A percentile compares a stretch with the other conserved stretches of the same genome.
Evolutionary conservation across 35 echinoderm and acorn worm genomes (phyloP).

Genomic region (Nesometra sesokonis): DNA sequence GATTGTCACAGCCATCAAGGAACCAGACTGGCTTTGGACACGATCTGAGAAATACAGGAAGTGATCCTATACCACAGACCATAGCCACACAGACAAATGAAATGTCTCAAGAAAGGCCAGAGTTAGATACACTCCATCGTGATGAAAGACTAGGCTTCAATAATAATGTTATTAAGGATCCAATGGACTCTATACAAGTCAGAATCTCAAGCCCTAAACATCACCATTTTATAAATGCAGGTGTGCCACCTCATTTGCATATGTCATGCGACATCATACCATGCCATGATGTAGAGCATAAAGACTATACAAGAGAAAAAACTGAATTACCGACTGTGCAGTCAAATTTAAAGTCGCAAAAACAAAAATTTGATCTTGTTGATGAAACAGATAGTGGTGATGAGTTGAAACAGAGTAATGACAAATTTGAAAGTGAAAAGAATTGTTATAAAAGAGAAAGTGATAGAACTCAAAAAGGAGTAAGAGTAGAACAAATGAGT

Average conservation of each 20-base stretch:
- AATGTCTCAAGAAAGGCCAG: not conserved
- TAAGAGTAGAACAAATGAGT: too few relatives aligned
- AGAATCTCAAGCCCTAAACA: conserved; percentile 34
- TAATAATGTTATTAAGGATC: not conserved
- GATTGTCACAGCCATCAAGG: not conserved
- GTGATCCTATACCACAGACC: conserved; percentile 68
- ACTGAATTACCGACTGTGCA: not conserved
- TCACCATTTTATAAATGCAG: not conserved
- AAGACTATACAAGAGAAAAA: conserved; percentile 4
- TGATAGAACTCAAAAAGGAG: not conserved
- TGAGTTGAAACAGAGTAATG: not conserved
- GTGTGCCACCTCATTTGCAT: conserved; percentile 72
- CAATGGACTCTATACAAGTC: not conserved
- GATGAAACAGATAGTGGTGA: not conserved
- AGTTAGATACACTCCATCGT: not conserved
- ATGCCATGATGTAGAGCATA: conserved; percentile 27
- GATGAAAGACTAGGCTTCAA: not conserved
- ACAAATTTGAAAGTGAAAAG: not conserved
- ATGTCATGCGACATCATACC: conserved; percentile 94
- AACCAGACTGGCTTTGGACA: not conserved
- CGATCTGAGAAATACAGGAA: conserved; percentile 12
- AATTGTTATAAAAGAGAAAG: not conserved
- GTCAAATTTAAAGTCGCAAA: not conserved
- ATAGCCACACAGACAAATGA: conserved; percentile 64
- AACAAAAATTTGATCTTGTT: not conserved